Conservation (phyloP, 2,888 invertebrate genomes). For the Tanypteryx hageni region DNA sequence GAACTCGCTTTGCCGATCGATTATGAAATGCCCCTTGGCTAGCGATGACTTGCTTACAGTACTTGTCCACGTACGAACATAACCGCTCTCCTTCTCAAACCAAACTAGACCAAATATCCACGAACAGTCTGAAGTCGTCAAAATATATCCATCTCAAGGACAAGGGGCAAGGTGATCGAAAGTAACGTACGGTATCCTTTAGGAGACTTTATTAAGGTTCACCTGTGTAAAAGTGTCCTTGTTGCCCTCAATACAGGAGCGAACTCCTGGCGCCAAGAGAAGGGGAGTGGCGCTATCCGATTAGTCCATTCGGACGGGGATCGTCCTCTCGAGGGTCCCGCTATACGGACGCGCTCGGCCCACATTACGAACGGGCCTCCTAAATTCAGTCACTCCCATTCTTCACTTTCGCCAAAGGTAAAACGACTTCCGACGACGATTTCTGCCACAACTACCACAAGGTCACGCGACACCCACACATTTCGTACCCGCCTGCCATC, state of each 20-base stretch:
- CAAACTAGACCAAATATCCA: not conserved
- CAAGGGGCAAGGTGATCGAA: not conserved
- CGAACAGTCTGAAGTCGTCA: not conserved
- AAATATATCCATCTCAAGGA: not conserved
- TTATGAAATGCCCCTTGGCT: constrained; percentile 4
- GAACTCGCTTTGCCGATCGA: not conserved
- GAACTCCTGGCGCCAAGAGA: constrained; percentile 17
- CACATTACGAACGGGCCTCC: not conserved
- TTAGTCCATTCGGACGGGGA: constrained; percentile 12
- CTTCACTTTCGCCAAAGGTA: constrained; percentile 48
- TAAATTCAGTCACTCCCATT: constrained; percentile 36
- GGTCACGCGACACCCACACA: constrained; percentile 52
- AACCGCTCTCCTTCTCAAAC: not conserved
- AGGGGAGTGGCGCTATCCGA: constrained; percentile 31
- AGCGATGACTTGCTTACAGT: not conserved
- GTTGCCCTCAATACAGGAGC: not conserved
- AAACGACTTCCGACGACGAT: constrained; percentile 33
- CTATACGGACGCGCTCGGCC: not conserved
- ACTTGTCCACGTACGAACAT: not conserved
- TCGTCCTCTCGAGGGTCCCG: constrained; percentile 37
- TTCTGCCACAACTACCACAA: constrained; percentile 48
- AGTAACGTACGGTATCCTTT: not conserved
- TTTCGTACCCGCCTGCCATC: constrained; percentile 73
- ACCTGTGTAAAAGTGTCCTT: constrained; percentile 45
- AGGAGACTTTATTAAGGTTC: constrained; percentile 38